phyloP scores from a whole-genome alignment of 1,140 invertebrate species.

The Drosophila mayri region DNA sequence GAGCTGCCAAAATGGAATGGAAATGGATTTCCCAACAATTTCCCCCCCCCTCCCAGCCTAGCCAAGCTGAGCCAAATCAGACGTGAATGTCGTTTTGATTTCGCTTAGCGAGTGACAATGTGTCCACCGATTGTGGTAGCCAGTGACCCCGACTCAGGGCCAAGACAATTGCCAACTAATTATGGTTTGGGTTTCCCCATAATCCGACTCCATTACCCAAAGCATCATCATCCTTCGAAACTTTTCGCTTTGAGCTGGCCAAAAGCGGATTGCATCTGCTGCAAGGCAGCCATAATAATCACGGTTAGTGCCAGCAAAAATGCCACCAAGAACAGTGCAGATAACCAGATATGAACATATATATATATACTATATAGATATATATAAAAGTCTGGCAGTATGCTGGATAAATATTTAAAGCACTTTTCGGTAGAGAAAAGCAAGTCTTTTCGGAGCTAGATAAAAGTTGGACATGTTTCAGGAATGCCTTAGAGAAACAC shows the following conservation, averaged over 20 bases:
- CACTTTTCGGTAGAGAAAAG: background rate
- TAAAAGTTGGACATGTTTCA: background rate
- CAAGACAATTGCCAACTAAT: constrained; percentile 30
- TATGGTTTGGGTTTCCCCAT: constrained; percentile 7
- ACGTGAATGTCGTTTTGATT: constrained; percentile 7
- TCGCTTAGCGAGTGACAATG: constrained; percentile 2
- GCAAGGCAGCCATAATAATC: constrained; percentile 47
- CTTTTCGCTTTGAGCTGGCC: constrained; percentile 13
- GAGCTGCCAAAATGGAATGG: constrained; percentile 40
- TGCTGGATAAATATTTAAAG: background rate
- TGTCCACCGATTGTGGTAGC: background rate
- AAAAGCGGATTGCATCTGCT: constrained; percentile 17
- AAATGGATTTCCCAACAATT: constrained; percentile 20
- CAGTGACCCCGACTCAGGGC: background rate
- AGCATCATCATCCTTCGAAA: background rate
- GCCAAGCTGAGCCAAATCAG: constrained; percentile 10
- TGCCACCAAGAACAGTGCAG: background rate
- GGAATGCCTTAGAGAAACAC: background rate
- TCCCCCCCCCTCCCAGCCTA: too few species aligned
- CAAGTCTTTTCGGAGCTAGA: background rate
- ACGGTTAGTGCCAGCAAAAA: background rate
- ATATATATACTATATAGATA: background rate
- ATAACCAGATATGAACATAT: background rate
- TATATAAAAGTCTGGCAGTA: background rate
- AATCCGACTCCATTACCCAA: constrained; percentile 4